These are phyloP conservation scores for Clarias fuscus DNA, from an alignment of 2,797 vertebrate species.

Conservation along the genomic window DNA sequence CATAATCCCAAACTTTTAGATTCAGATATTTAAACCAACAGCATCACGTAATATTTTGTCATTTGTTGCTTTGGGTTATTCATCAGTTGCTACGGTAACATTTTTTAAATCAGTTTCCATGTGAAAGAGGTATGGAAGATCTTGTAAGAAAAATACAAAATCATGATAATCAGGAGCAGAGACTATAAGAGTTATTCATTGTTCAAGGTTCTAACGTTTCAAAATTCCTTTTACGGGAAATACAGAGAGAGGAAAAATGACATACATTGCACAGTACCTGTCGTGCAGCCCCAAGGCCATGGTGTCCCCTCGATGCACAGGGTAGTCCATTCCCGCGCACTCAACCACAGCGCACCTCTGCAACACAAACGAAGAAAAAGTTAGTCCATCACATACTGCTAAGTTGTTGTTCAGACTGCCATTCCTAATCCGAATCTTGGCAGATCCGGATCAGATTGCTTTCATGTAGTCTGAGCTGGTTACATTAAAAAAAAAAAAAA, in stretches of 20 bases:
- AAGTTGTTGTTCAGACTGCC: too few relatives aligned
- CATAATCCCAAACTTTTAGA: too few relatives aligned
- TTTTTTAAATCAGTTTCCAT: neutral
- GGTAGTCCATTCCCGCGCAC: slow-evolving; percentile 83
- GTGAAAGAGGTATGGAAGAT: neutral
- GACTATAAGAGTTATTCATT: neutral
- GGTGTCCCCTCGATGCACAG: slow-evolving; percentile 83
- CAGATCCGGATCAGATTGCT: too few relatives aligned
- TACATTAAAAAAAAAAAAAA: too few relatives aligned
- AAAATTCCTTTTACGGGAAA: neutral
- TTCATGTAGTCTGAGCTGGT: too few relatives aligned
- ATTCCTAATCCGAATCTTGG: too few relatives aligned
- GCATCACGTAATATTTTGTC: neutral
- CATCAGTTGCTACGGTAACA: neutral
- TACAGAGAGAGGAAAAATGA: neutral
- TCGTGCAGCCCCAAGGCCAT: slow-evolving; percentile 82
- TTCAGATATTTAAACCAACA: neutral
- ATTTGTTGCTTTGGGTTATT: neutral
- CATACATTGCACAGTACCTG: slow-evolving; percentile 72
- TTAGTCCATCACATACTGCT: neutral
- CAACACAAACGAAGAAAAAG: slow-evolving; percentile 51
- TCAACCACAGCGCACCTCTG: slow-evolving; percentile 70
- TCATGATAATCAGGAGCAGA: neutral
- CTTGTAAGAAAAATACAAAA: neutral
- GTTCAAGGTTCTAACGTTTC: neutral